Evolutionary conservation across 2,797 vertebrate genomes (phyloP), one percentile per base, ranked within the genome.

Genomic region (Etheostoma nigrum): DNA sequence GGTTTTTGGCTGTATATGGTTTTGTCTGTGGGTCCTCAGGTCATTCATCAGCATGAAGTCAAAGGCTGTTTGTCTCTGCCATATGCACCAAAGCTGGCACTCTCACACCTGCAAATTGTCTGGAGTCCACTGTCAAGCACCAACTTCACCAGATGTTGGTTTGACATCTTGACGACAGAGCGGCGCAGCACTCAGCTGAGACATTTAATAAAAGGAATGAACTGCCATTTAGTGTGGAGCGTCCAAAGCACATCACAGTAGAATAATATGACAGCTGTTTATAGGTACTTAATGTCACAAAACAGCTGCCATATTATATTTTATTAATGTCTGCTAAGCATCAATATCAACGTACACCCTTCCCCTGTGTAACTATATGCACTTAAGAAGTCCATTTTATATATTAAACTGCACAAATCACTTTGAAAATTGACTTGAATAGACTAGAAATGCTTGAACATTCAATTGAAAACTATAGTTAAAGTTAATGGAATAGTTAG

Each of bases 1-100:
- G 19, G 57, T 19, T 80, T 75, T 81, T 84, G 76, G 69, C 82
- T 86, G 81, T 76, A 82, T 87, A 82, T 84, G 82, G 80, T 81
- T 88, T 86, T 59, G 79, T 85, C 78, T 78, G 52, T 8, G 25
- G 61, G 33, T 78, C 64, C 60, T 64, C 59, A 0, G 65, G 67
- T 81, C 14, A 33, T 87, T 82, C 66, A 86, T 91, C 85, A 89
- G 72, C 55, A 64, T 72, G 54, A 71, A 60, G 67, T 57, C 72
- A 65, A 75, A 67, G 47, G 76, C 65, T 52, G 67, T 83, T 60
- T 73, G 64, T 72, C 57, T 83, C 36, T 51, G 62, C 58, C 64
- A 30, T 68, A 47, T 58, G 47, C 78, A 82, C 55, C 60, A 0
- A 65, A 65, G 66, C 23, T 3, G 67, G 42, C 30, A 18, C 42